Evolutionary conservation across 2,888 invertebrate genomes (phyloP), one percentile per base, ranked within the genome.

Genomic region (Slavum lentiscoides): DNA sequence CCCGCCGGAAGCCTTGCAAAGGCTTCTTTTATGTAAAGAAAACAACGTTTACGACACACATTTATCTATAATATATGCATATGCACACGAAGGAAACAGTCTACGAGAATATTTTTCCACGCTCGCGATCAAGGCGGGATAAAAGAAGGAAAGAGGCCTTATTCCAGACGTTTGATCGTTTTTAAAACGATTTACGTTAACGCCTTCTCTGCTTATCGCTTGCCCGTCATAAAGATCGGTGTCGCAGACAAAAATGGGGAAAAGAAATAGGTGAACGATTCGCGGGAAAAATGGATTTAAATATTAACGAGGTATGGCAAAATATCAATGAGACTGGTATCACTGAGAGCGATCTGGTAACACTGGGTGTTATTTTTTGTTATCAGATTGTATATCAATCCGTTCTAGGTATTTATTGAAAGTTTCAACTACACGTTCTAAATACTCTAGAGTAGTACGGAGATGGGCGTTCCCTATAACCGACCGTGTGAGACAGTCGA

Each of bases 171-270:
- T 80, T 69, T 69, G 77, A 80, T 80, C 77, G 77, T 70, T 80
- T 80, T 72, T 70, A 80, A 80, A 72, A 30, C 77, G 77, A 70
- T 80, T 80, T 70, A 55, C 39, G 77, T 39, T 55, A 58, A 5
- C 55, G 30, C 30, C 11, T 70, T 11, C 21, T 37, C 1, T 39
- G 17, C 70, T 80, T 70, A 80, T 80, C 77, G 70, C 19, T 17
- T 13, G 23, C 55, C 58, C 53, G 77, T 80, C 77, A 70, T 64
- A 64, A 70, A 55, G 70, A 70, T 72, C 70, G 53, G 77, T 21
- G 64, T 69, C 53, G 23, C 23, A 61, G 69, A 77, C 62, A 37
- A 77, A 43, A 37, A 61, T 49, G 61, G 6, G 64, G 30, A 30
- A 4, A 30, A 30, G 30, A 30, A 30, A 30, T 30, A 30, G 4